phyloP scores from a whole-genome alignment of 2,888 invertebrate genomes.

The Mythimna loreyi region DNA sequence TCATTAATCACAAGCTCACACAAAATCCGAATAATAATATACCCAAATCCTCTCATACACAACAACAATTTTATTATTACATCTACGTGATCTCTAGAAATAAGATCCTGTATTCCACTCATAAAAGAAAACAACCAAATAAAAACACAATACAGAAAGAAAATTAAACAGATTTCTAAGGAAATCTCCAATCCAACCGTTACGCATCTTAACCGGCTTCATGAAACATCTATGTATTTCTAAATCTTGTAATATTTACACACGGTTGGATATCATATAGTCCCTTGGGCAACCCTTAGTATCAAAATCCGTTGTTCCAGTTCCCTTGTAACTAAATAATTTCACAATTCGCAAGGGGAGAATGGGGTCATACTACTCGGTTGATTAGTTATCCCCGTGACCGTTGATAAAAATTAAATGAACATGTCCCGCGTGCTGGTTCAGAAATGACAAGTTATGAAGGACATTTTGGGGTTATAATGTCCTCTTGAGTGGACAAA shows the following conservation, averaged over 20 bases:
- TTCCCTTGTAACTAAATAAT: conserved; percentile 61
- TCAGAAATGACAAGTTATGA: conserved; percentile 36
- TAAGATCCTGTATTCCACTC: neutral
- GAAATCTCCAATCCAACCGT: conserved; percentile 14
- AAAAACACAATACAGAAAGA: conserved; percentile 19
- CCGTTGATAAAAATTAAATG: conserved; percentile 53
- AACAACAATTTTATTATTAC: conserved; percentile 10
- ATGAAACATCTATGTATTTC: conserved; percentile 48
- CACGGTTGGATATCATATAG: conserved; percentile 47
- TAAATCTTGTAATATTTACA: conserved; percentile 62
- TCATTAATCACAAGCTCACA: conserved; percentile 10
- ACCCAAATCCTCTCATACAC: conserved; percentile 5
- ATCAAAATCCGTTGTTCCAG: conserved; percentile 52
- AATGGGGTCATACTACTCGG: conserved; percentile 59
- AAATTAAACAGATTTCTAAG: conserved; percentile 36
- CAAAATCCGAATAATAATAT: neutral
- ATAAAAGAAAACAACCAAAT: conserved; percentile 20
- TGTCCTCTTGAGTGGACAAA: conserved; percentile 6
- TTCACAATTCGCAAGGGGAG: conserved; percentile 60
- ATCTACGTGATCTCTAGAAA: conserved; percentile 16
- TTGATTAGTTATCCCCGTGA: conserved; percentile 59
- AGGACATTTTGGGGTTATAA: conserved; percentile 12
- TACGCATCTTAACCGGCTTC: conserved; percentile 7
- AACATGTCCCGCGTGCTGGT: conserved; percentile 30
- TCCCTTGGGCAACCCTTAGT: conserved; percentile 55